Percentiles rank a stretch among this genome's conserved stretches.
Conservation (phyloP, 1,140 invertebrate species). For the Drosophila repletoides region DNA sequence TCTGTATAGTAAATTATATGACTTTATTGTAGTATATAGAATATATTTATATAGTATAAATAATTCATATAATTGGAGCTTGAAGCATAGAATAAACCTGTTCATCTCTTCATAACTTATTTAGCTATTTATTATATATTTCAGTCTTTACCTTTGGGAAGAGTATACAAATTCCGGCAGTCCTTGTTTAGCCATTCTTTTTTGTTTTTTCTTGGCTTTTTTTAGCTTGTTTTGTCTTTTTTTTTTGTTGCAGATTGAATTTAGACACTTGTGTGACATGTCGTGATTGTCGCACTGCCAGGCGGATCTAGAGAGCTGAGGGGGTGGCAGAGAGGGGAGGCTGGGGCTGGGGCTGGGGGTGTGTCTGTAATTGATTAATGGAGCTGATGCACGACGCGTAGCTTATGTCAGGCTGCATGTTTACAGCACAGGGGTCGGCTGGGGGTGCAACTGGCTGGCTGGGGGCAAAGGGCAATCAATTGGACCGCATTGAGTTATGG, state of each 20-base stretch:
- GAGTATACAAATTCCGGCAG: too few species aligned
- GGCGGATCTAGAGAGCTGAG: slow-evolving; percentile 14
- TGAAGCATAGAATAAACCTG: too few species aligned
- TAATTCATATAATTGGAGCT: too few species aligned
- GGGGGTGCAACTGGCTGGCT: too few species aligned
- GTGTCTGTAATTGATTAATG: slow-evolving; percentile 75
- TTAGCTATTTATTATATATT: too few species aligned
- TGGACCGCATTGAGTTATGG: slow-evolving; percentile 46
- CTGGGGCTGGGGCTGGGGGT: slow-evolving; percentile 4
- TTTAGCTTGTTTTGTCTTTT: slow-evolving; percentile 5
- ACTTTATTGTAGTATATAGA: too few species aligned
- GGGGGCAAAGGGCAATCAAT: slow-evolving; percentile 44
- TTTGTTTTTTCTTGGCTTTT: not conserved
- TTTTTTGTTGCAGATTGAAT: slow-evolving; percentile 33
- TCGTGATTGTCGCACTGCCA: slow-evolving; percentile 41
- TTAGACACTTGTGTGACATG: slow-evolving; percentile 47
- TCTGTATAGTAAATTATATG: too few species aligned
- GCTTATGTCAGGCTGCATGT: slow-evolving; percentile 63
- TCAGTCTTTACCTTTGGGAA: too few species aligned
- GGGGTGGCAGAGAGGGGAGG: not conserved
- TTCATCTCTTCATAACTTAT: too few species aligned
- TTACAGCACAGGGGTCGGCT: slow-evolving; percentile 27
- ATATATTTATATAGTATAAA: too few species aligned
- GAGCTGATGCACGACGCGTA: slow-evolving; percentile 50
- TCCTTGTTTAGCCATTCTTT: too few species aligned